Base-by-base conservation (phyloP, 2,113 vertebrate genomes). In the Lepidothrix coronata region DNA sequence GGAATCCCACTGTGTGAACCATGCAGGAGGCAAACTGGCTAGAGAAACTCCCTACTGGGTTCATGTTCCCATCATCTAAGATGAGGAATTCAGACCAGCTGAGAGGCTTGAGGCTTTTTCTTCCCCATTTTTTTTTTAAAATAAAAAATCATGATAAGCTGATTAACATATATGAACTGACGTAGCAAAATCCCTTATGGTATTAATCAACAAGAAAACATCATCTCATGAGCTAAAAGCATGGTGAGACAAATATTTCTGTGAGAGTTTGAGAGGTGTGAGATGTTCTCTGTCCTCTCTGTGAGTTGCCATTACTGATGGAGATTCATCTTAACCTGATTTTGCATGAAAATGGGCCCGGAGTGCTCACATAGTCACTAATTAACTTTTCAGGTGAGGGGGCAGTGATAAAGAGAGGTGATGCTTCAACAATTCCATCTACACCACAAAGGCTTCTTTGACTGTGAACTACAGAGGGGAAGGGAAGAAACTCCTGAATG, bases 31-130 rank as follows among this genome's bases (percentile, higher is more conserved):
- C 72, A 91, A 92, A 92, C 84, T 72, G 95, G 84, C 78, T 83
- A 58, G 92, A 92, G 94, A 84, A 94, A 93, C 62, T 94, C 86
- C 88, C 95, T 61, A 92, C 82, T 59, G 93, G 82, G 67, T 25
- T 92, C 89, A 76, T 86, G 68, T 89, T 91, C 73, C 92, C 63
- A 77, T 89, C 80, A 59, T 52, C 63, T 49, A 23, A 58, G 85
- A 79, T 59, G 58, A 91, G n/a, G 70, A 79, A 95, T 92, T 96
- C 48, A 84, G 61, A 72, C 31, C 83, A 72, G 52, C 1, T 89
- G 78, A 49, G 46, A 54, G 22, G 52, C 62, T 82, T 85, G 37
- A 82, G 27, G 18, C 2, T 1, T 48, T 28, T 11, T 11, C 14
- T 30, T 9, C 25, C 1, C 2, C 6, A 2, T 4, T 28, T 15